Percentiles rank a stretch among this genome's conserved stretches.
phyloP scores from a whole-genome alignment of 2,113 vertebrate species.

The Cinclus mexicanus region DNA sequence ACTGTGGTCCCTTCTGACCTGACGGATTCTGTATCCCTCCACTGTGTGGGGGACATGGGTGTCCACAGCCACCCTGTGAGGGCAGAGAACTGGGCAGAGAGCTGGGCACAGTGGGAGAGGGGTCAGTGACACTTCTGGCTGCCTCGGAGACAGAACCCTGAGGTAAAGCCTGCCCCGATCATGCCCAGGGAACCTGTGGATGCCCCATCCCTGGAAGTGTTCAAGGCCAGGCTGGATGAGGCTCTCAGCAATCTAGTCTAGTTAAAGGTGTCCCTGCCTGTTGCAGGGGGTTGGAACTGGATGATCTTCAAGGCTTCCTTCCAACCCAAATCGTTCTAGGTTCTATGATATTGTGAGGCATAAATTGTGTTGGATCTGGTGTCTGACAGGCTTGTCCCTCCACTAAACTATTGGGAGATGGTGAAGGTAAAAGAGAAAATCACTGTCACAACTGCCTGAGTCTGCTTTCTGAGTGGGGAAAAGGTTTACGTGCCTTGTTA shows the following conservation, averaged over 20 bases:
- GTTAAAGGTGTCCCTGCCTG: background rate
- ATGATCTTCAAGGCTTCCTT: background rate
- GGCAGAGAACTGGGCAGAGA: background rate
- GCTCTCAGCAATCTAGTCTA: background rate
- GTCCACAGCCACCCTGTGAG: background rate
- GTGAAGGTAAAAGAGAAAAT: background rate
- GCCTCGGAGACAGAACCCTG: background rate
- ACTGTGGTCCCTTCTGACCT: background rate
- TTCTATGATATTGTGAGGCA: accelerated
- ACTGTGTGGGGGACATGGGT: accelerated
- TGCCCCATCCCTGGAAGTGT: background rate
- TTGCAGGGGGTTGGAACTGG: background rate
- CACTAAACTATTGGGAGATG: background rate
- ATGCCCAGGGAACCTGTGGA: background rate
- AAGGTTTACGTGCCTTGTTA: background rate
- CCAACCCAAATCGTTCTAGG: background rate
- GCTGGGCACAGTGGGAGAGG: accelerated
- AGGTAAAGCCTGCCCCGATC: accelerated
- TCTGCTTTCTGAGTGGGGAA: background rate
- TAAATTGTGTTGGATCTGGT: background rate
- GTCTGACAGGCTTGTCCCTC: background rate
- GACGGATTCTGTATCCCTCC: accelerated
- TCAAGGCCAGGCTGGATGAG: background rate
- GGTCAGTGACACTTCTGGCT: background rate
- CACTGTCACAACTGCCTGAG: too few species aligned